A percentile compares a stretch with the other conserved stretches of the same genome.
Evolutionary conservation across 2,888 invertebrate genomes (phyloP).

Genomic region (Microdon myrmicae): DNA sequence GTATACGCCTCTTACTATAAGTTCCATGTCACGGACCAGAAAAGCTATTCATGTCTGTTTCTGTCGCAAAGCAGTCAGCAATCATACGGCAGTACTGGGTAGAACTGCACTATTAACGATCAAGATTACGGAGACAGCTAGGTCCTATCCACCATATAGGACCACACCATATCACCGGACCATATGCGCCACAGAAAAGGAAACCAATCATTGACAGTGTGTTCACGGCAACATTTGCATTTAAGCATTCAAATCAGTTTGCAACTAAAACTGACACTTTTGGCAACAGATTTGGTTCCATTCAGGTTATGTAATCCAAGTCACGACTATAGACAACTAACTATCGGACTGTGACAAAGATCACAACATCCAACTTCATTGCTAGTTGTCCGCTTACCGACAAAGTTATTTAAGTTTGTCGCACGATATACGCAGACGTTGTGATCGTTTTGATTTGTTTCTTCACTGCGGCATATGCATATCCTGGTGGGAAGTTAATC

Average conservation of each 20-base stretch:
- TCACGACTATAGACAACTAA: slow-evolving; percentile 21
- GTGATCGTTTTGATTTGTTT: slow-evolving; percentile 8
- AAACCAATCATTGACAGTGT: background rate
- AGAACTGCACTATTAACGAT: slow-evolving; percentile 1
- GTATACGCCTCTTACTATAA: too few relatives aligned
- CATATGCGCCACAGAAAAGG: background rate
- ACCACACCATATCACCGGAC: slow-evolving; percentile 16
- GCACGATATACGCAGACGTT: slow-evolving; percentile 12
- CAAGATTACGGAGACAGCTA: slow-evolving; percentile 12
- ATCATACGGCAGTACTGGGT: too few relatives aligned
- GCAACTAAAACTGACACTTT: slow-evolving; percentile 16
- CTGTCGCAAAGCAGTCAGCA: too few relatives aligned
- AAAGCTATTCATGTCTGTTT: too few relatives aligned
- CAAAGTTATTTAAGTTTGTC: slow-evolving; percentile 12
- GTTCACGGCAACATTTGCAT: slow-evolving; percentile 13
- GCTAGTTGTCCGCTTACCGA: slow-evolving; percentile 21
- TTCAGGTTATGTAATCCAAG: slow-evolving; percentile 23
- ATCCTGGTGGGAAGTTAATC: slow-evolving; percentile 15
- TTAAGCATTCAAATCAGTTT: slow-evolving; percentile 13
- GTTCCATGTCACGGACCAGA: too few relatives aligned
- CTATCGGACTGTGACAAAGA: slow-evolving; percentile 13
- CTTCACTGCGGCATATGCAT: background rate
- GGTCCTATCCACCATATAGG: slow-evolving; percentile 1
- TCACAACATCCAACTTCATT: slow-evolving; percentile 6
- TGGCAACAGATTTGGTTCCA: slow-evolving; percentile 18